Percentiles rank a stretch among this genome's conserved stretches.
These are phyloP conservation scores for Acromyrmex echinatior DNA, from an alignment of 1,140 invertebrate genomes.

Conservation along the genomic window DNA sequence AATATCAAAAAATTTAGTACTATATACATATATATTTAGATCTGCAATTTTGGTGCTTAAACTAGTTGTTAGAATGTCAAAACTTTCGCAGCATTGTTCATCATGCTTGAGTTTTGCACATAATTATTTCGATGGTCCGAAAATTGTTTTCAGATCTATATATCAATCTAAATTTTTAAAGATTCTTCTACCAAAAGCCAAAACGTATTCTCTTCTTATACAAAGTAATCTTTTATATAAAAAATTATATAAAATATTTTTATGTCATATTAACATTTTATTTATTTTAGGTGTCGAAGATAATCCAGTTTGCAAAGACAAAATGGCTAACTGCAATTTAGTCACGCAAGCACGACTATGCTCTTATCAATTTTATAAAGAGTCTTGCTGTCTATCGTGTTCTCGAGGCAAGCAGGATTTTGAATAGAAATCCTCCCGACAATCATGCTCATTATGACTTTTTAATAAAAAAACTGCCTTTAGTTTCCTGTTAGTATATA, in stretches of 20 bases:
- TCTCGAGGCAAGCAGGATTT: conserved; percentile 79
- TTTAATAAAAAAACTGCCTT: conserved; percentile 10
- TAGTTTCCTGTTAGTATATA: not conserved
- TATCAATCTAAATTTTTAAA: too few relatives aligned
- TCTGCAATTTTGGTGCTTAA: too few relatives aligned
- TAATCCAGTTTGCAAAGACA: conserved; percentile 89
- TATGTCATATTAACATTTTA: not conserved
- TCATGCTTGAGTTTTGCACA: too few relatives aligned
- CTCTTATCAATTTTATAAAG: conserved; percentile 92
- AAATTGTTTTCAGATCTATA: too few relatives aligned
- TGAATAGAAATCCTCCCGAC: conserved; percentile 53
- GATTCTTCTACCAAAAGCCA: too few relatives aligned
- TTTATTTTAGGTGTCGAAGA: conserved; percentile 74
- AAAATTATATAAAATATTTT: conserved; percentile 19
- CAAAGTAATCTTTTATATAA: not conserved
- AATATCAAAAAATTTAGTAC: too few relatives aligned
- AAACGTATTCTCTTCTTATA: not conserved
- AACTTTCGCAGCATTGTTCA: too few relatives aligned
- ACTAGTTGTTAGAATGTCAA: too few relatives aligned
- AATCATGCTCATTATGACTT: conserved; percentile 4
- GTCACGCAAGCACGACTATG: conserved; percentile 93
- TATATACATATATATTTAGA: too few relatives aligned
- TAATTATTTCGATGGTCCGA: too few relatives aligned
- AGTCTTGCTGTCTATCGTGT: conserved; percentile 92
- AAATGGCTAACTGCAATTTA: conserved; percentile 91